phyloP scores from a whole-genome alignment of 1,140 invertebrate species.

The Microplitis demolitor region DNA sequence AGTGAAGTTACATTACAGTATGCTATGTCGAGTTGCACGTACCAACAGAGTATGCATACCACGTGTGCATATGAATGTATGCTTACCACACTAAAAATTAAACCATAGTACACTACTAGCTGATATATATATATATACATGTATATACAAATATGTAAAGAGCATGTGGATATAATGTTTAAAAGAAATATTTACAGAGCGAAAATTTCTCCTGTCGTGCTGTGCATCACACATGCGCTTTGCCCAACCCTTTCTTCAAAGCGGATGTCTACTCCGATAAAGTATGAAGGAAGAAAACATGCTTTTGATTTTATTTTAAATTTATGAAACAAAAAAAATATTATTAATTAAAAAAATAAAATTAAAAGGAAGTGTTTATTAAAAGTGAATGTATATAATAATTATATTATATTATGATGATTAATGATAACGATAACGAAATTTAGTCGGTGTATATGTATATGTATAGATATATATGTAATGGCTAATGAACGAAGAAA shows the following conservation, averaged over 20 bases:
- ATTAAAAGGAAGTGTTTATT: too few relatives aligned
- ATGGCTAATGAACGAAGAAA: not conserved
- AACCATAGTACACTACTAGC: not conserved
- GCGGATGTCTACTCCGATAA: conserved; percentile 9
- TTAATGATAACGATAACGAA: too few relatives aligned
- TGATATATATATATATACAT: not conserved
- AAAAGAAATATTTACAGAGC: conserved; percentile 26
- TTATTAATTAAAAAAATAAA: too few relatives aligned
- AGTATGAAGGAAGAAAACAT: not conserved
- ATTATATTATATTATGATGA: too few relatives aligned
- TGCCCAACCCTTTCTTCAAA: too few relatives aligned
- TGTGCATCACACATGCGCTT: not conserved
- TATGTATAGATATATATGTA: too few relatives aligned
- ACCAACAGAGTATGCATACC: conserved; percentile 19
- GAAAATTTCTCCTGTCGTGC: conserved; percentile 15
- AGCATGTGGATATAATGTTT: conserved; percentile 10
- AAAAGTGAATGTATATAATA: too few relatives aligned
- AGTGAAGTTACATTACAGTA: not conserved
- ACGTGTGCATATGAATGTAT: conserved; percentile 17
- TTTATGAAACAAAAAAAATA: too few relatives aligned
- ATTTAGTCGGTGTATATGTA: too few relatives aligned
- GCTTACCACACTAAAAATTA: not conserved
- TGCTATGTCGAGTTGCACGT: not conserved
- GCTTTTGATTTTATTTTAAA: conserved; percentile 7
- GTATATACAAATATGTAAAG: not conserved